Evolutionary conservation across 2,888 invertebrate genomes (phyloP).

Genomic region (Homarus gammarus): DNA sequence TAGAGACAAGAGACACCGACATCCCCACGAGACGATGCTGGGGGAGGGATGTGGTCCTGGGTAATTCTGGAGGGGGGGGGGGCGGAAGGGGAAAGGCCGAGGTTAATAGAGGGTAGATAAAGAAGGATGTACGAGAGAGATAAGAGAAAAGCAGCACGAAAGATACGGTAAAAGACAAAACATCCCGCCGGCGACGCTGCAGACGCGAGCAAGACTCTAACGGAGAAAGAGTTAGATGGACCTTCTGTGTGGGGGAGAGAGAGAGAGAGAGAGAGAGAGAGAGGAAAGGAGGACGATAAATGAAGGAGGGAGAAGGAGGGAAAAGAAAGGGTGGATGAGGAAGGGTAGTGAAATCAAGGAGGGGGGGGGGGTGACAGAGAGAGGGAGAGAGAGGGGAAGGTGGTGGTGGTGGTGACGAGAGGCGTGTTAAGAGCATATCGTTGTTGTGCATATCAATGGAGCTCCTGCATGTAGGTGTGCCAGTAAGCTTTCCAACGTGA

Average conservation of each 20-base stretch:
- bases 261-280: not conserved
- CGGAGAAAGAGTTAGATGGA: not conserved
- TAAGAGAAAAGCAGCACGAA: not conserved
- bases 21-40: not conserved
- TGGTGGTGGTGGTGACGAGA: not conserved
- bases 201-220: not conserved
- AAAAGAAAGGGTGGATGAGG: slow-evolving; percentile 8
- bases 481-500: slow-evolving; percentile 12
- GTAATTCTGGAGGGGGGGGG: not conserved
- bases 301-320: not conserved
- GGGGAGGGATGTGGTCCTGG: not conserved
- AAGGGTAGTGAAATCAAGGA: not conserved
- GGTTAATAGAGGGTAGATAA: too few relatives aligned
- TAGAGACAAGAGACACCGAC: too few relatives aligned
- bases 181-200: too few relatives aligned
- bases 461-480: not conserved
- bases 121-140: not conserved
- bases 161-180: not conserved
- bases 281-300: not conserved
- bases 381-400: not conserved
- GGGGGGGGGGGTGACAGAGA: not conserved
- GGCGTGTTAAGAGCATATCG: slow-evolving; percentile 59
- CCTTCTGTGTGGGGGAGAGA: too few relatives aligned
- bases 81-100: not conserved
- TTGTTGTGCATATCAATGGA: slow-evolving; percentile 57